Evolutionary conservation across 1,140 invertebrate species (phyloP).

Genomic region (Lysiphlebus fabarum): DNA sequence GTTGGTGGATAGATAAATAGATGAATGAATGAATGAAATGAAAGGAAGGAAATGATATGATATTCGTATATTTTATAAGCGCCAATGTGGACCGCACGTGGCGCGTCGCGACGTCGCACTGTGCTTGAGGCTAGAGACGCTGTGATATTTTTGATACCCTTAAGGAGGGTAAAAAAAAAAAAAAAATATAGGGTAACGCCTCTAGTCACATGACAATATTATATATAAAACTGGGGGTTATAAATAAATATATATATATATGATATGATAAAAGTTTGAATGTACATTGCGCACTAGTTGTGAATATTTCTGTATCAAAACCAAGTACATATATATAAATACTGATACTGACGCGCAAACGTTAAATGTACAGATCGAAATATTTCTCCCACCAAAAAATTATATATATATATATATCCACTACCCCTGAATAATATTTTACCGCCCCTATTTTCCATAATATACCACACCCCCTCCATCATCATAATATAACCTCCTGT

Average conservation of each 20-base stretch:
- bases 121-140: slow-evolving; percentile 50
- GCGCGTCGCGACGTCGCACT: slow-evolving; percentile 56
- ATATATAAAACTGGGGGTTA: slow-evolving; percentile 22
- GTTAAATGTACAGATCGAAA: slow-evolving; percentile 14
- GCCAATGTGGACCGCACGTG: slow-evolving; percentile 48
- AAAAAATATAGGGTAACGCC: slow-evolving; percentile 44
- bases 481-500: background rate
- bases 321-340: slow-evolving; percentile 13
- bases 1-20: background rate
- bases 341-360: slow-evolving; percentile 27
- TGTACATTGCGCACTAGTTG: slow-evolving; percentile 9
- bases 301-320: background rate
- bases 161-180: slow-evolving; percentile 24
- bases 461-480: background rate
- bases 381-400: background rate
- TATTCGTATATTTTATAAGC: slow-evolving; percentile 28
- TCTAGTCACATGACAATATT: slow-evolving; percentile 46
- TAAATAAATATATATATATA: slow-evolving; percentile 9
- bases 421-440: slow-evolving; percentile 1
- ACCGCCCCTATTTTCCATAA: slow-evolving; percentile 5
- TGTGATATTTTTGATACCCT: slow-evolving; percentile 42
- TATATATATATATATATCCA: too few relatives aligned
- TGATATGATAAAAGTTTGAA: slow-evolving; percentile 20
- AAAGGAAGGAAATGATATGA: slow-evolving; percentile 35
- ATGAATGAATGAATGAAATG: slow-evolving; percentile 14